Evolutionary conservation across 53 echinoderm and acorn worm species (phyloP), one percentile per base, ranked within the genome.

Genomic region (Actinopyga echinites): DNA sequence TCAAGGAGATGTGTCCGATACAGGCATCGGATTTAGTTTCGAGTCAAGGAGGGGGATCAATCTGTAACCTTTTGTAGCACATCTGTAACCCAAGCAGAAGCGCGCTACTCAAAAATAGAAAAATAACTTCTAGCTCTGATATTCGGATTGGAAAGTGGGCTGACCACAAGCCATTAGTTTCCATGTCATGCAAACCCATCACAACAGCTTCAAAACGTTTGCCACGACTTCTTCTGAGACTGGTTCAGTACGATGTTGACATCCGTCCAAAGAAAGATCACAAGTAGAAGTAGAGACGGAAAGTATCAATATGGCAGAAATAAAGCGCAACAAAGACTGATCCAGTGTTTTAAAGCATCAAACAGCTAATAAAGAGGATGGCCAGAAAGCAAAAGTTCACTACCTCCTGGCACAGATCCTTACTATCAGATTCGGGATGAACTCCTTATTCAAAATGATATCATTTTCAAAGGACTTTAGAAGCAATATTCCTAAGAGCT

Each of bases 1-100:
- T 10, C 90, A 90, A 78, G 93, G 93, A 12, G 87, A 88, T 42
- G 93, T 90, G 13, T 89, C 87, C 4, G 87, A 93, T 35, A 59
- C 56, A 34, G 90, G 93, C 3, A 79, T 90, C 20, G 86, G 87
- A 40, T 93, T 90, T 67, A 89, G 49, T 55, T 56, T 87, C 19
- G n/a, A n/a, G n/a, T n/a, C n/a, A 29, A 67, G 87, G 44, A 87
- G 90, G 31, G 28, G 87, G 93, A 82, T n/a, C 85, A 88, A 69
- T 89, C 93, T 26, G 79, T 90, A 9, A 44, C 89, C 0, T 91
- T 83, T 52, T 68, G 84, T 19, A 91, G 89, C 42, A 83, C 85
- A 35, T 89, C 91, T 38, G 61, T 71, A 13, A 83, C 52, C 6
- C 75, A 61, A 23, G 75, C 63, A n/a, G 82, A 82, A 23, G 71